Conservation (phyloP, 2,888 invertebrate genomes). For the Melanostoma mellinum region DNA sequence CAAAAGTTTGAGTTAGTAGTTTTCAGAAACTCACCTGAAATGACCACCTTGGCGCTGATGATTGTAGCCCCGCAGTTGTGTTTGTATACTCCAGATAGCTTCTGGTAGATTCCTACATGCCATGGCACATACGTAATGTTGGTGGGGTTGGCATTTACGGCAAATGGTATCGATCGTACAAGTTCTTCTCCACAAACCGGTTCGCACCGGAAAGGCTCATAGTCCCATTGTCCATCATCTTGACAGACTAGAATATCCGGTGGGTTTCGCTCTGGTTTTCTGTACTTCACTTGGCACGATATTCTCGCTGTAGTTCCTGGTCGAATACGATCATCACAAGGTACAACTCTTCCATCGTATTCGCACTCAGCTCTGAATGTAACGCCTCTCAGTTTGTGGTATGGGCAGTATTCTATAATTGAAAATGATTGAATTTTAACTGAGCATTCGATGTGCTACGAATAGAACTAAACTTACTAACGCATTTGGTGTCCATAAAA, state of each 20-base stretch:
- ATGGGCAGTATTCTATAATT: constrained; percentile 36
- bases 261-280: constrained; percentile 19
- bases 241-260: constrained; percentile 70
- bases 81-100: constrained; percentile 16
- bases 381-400: constrained; percentile 23
- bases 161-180: constrained; percentile 48
- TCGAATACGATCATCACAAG: constrained; percentile 54
- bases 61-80: constrained; percentile 76
- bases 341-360: constrained; percentile 32
- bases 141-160: constrained; percentile 38
- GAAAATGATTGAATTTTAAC: neutral
- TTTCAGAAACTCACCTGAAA: constrained; percentile 73
- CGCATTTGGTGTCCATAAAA: constrained; percentile 4
- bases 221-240: constrained; percentile 75
- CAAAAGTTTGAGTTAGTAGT: no score
- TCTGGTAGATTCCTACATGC: constrained; percentile 76
- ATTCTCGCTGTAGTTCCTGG: constrained; percentile 69
- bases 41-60: constrained; percentile 75
- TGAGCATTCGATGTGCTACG: neutral
- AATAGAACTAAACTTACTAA: constrained; percentile 17
- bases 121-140: constrained; percentile 75
- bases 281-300: constrained; percentile 57
- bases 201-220: constrained; percentile 74
- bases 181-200: constrained; percentile 75
- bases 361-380: constrained; percentile 54